phyloP scores from a whole-genome alignment of 2,888 invertebrate species.

The Leptothorax acervorum region DNA sequence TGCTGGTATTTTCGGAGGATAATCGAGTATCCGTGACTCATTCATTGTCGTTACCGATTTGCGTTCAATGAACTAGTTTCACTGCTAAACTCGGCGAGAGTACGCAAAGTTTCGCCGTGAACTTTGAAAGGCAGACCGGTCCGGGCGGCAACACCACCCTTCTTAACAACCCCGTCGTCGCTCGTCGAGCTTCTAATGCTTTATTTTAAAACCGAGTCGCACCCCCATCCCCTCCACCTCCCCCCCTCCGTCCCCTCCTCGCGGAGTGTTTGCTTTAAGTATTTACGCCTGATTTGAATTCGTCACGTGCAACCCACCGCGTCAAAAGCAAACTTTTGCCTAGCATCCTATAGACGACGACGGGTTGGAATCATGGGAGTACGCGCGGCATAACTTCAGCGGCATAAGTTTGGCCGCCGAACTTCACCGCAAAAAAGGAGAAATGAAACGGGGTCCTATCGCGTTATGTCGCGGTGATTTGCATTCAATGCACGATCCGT shows the following conservation, averaged over 20 bases:
- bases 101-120: constrained; percentile 71
- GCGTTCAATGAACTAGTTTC: constrained; percentile 78
- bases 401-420: constrained; percentile 67
- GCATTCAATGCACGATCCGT: constrained; percentile 75
- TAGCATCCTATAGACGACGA: constrained; percentile 62
- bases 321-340: constrained; percentile 76
- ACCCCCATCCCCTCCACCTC: constrained; percentile 11
- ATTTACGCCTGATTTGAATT: constrained; percentile 82
- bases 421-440: constrained; percentile 47
- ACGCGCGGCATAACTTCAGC: constrained; percentile 62
- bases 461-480: constrained; percentile 70
- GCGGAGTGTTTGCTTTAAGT: constrained; percentile 76
- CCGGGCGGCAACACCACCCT: constrained; percentile 28
- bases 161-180: constrained; percentile 72
- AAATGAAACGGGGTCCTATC: constrained; percentile 60
- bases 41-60: constrained; percentile 75
- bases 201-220: constrained; percentile 78
- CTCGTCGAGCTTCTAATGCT: constrained; percentile 70
- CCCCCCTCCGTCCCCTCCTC: not conserved
- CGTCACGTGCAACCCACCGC: constrained; percentile 71
- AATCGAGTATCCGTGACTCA: constrained; percentile 46
- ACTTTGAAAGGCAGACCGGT: constrained; percentile 55
- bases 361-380: constrained; percentile 66
- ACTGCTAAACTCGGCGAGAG: constrained; percentile 76
- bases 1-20: not conserved